Conservation (phyloP, 2,797 vertebrate species). For the Chrosomus eos region DNA sequence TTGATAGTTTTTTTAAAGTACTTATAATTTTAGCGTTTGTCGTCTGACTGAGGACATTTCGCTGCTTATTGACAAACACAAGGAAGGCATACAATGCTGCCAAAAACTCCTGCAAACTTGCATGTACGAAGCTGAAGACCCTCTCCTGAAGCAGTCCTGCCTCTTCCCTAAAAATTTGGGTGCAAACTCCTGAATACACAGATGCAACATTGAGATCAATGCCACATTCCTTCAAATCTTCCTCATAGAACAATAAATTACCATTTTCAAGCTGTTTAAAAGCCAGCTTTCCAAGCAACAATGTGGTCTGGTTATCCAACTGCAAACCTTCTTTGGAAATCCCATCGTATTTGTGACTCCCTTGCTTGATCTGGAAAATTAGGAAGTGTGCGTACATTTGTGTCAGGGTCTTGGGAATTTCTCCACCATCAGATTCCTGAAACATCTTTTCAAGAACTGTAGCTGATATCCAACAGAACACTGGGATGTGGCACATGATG, state of each 20-base stretch:
- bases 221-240: conserved; percentile 45
- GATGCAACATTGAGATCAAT: conserved; percentile 34
- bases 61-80: conserved; percentile 26
- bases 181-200: conserved; percentile 47
- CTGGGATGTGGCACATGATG: conserved; percentile 42
- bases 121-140: conserved; percentile 52
- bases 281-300: conserved; percentile 50
- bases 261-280: conserved; percentile 49
- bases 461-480: conserved; percentile 44
- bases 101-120: conserved; percentile 57
- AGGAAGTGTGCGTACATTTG: conserved; percentile 48
- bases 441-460: conserved; percentile 41
- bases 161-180: conserved; percentile 51
- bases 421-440: neutral
- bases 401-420: conserved; percentile 48
- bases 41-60: conserved; percentile 7
- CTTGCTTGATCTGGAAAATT: conserved; percentile 36
- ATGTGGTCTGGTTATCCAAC: conserved; percentile 17
- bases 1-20: conserved; percentile 14
- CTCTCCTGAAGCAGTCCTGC: conserved; percentile 28
- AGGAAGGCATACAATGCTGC: conserved; percentile 54
- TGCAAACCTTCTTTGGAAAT: neutral
- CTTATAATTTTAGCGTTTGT: neutral
- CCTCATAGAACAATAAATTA: conserved; percentile 46
- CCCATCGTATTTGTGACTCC: conserved; percentile 13